Base-by-base conservation (phyloP, 2,113 vertebrate genomes). In the Lepisosteus osseus region DNA sequence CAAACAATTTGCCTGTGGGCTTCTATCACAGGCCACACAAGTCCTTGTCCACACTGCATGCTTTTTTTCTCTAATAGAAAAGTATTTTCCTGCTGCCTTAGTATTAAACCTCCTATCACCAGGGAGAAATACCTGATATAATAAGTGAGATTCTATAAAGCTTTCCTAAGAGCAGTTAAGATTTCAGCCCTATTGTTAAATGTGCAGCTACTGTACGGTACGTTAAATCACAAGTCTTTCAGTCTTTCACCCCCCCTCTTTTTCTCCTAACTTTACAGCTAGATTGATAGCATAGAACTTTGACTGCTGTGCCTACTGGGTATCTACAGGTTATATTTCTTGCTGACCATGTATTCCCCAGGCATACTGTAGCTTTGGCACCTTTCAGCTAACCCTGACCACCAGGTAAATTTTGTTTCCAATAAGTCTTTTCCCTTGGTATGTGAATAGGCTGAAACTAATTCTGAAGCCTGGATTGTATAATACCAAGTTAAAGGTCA, bases 401-500 rank as follows among this genome's bases (percentile, higher is more conserved):
- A 40, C 43, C 42, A 8, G 65, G 56, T 3, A 64, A 61, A 12
- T 73, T 57, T 67, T n/a, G 29, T 59, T 15, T 70, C 6, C 15
- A 70, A 17, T 69, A 9, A 54, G 14, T 73, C 12, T 61, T 41
- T 15, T 69, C 56, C 65, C 45, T 7, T 13, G n/a, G 56, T 41
- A 17, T 43, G 65, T 3, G 54, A 14, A 65, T 47, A 59, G 44
- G 40, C 63, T 47, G 61, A 61, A 68, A 62, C 44, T 54, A 61
- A 73, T 73, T 61, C 54, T 47, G 40, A 68, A 40, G 59, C n/a
- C 12, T 29, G 62, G 9, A 7, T 51, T 62, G 41, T 45, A 43
- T 47, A 61, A 63, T 17, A 45, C 65, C 15, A 54, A 76, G 47
- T 11, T 77, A 73, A 76, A 79, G 76, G 80, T 78, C 69, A 68